Evolutionary conservation across 1,140 invertebrate genomes (phyloP), one percentile per base, ranked within the genome.

Genomic region (Chlorops oryzae): DNA sequence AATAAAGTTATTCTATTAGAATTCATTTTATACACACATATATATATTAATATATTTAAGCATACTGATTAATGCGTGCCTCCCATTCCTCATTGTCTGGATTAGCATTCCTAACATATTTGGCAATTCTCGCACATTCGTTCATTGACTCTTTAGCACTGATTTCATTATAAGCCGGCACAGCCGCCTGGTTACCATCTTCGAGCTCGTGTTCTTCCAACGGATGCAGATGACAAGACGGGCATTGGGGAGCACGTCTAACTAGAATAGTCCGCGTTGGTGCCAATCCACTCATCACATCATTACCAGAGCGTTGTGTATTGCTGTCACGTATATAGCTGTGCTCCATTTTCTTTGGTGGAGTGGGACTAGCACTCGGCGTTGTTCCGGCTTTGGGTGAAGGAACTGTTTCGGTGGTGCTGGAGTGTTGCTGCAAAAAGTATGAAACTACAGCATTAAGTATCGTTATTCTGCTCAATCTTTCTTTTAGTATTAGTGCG

Each of bases 31-130:
- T 10, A 39, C 15, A 39, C 25, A 10, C 21, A 17, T 13, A n/a
- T n/a, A 13, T 32, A 32, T 32, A 9, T 9, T 32, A 32, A 39
- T 9, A 20, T 9, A 10, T 39, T 39, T 39, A 9, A 32, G n/a
- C n/a, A n/a, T 66, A 82, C 80, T 79, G 83, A 48, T 78, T 75
- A 23, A 88, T 77, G 35, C 75, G 77, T 12, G 81, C 80, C 62
- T 87, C 85, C 85, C 85, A 88, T 59, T 88, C 81, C 38, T 82
- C 81, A 35, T 76, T 72, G 10, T 78, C 75, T 20, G 77, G 74
- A 51, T 80, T 78, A 7, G 76, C 73, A 50, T 81, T 77, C n/a
- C 79, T 78, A 58, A 83, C 79, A 43, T 67, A 74, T 27, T 80
- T 80, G 34, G 84, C 78, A 47, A 81, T 72, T 27, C 78, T 75